These are phyloP conservation scores for Eudasyphora cyanicolor DNA, from an alignment of 2,888 invertebrate species.

Conservation along the genomic window DNA sequence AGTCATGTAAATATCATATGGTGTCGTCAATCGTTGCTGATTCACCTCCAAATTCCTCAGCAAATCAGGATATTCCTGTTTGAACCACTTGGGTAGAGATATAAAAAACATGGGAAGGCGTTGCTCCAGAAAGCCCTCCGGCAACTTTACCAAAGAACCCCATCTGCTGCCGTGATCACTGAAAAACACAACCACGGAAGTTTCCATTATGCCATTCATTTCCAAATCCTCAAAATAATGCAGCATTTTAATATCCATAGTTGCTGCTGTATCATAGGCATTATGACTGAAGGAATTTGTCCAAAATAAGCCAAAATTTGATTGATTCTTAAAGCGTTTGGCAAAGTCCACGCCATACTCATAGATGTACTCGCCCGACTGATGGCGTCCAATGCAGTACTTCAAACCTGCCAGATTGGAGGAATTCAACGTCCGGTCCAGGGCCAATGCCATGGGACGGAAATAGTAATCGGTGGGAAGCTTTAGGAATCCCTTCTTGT, in stretches of 20 bases:
- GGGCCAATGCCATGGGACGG: slow-evolving; percentile 86
- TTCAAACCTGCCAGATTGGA: slow-evolving; percentile 80
- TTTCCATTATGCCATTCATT: slow-evolving; percentile 82
- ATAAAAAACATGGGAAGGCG: slow-evolving; percentile 87
- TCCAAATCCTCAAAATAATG: slow-evolving; percentile 83
- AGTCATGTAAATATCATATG: slow-evolving; percentile 87
- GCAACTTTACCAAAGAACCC: slow-evolving; percentile 84
- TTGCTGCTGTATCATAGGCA: slow-evolving; percentile 83
- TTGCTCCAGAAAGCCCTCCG: slow-evolving; percentile 88
- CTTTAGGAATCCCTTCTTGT: slow-evolving; percentile 85
- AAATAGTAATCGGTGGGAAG: slow-evolving; percentile 91
- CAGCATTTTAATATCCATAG: slow-evolving; percentile 84
- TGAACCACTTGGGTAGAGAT: slow-evolving; percentile 85
- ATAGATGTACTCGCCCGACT: slow-evolving; percentile 85
- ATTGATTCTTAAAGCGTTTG: slow-evolving; percentile 82
- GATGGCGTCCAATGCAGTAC: slow-evolving; percentile 83
- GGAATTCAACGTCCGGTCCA: slow-evolving; percentile 82
- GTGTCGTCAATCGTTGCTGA: slow-evolving; percentile 85
- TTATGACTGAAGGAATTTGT: slow-evolving; percentile 88
- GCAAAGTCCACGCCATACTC: slow-evolving; percentile 85
- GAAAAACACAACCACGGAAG: slow-evolving; percentile 86
- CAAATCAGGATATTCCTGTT: slow-evolving; percentile 81
- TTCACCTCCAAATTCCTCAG: slow-evolving; percentile 82
- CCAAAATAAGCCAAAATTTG: slow-evolving; percentile 89
- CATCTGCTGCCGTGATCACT: slow-evolving; percentile 90